Percentiles rank a stretch among this genome's conserved stretches.
Evolutionary conservation across 2,888 invertebrate genomes (phyloP).

Genomic region (Drosophila helvetica): DNA sequence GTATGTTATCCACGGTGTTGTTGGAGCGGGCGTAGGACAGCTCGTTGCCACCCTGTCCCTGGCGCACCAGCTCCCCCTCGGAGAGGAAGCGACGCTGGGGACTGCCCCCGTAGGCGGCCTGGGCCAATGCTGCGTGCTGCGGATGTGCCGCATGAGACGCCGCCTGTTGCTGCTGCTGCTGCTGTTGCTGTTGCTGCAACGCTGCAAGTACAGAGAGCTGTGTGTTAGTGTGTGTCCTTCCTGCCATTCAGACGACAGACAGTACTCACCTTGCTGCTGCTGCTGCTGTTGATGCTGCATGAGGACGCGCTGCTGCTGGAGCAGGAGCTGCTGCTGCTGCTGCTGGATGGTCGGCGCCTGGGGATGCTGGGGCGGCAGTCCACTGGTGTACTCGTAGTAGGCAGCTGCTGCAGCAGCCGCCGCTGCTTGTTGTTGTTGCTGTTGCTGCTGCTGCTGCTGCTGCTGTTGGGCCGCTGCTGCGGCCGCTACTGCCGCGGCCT

Average conservation of each 20-base stretch:
- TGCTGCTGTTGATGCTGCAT: constrained; percentile 75
- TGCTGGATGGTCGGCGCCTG: constrained; percentile 83
- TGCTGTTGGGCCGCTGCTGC: constrained; percentile 76
- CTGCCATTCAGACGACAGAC: too few relatives aligned
- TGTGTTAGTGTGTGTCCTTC: too few relatives aligned
- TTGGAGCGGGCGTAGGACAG: constrained; percentile 88
- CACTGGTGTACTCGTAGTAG: constrained; percentile 84
- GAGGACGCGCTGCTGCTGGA: constrained; percentile 82
- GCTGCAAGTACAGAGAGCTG: background rate
- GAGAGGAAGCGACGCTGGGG: constrained; percentile 92
- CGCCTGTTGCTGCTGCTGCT: constrained; percentile 42
- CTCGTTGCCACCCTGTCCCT: constrained; percentile 84
- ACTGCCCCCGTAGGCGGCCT: constrained; percentile 85
- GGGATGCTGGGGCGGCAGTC: constrained; percentile 83
- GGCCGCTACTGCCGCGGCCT: constrained; percentile 72
- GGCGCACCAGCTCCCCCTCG: constrained; percentile 91
- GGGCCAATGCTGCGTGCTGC: constrained; percentile 69
- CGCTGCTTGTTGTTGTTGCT: too few relatives aligned
- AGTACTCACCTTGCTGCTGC: constrained; percentile 76
- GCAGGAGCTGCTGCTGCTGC: constrained; percentile 81
- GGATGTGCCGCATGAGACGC: constrained; percentile 59
- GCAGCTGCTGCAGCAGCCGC: constrained; percentile 75
- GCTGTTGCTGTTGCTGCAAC: constrained; percentile 72
- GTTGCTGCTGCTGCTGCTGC: constrained; percentile 76
- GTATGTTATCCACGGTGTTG: constrained; percentile 93